Base-by-base conservation (phyloP, 2,888 invertebrate species). In the Pheosia tremula region DNA sequence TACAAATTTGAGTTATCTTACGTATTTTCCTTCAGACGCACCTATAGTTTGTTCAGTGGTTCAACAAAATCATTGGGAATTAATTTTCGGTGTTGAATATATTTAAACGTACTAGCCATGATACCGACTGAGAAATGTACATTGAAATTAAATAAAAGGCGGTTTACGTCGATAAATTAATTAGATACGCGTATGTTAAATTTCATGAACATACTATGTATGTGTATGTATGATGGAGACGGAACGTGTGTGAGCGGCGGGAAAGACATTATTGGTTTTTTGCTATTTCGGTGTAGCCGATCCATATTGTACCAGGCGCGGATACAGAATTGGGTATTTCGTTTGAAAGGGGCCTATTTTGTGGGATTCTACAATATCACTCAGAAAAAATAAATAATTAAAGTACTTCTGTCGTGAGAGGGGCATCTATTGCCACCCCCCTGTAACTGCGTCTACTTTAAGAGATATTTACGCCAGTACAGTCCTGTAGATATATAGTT, bases 131-230 rank as follows among this genome's bases (percentile, higher is more conserved):
- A 24, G 69, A 66, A 68, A 76, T 76, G 75, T 70, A 65, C 77
- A 80, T 79, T 61, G 67, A 76, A 70, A 72, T 64, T 62, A 66
- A 63, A 74, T 80, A 66, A 73, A 76, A 72, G 49, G 64, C 57
- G 38, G 64, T 62, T 68, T 62, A 60, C 62, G 60, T 57, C 68
- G 60, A 63, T 72, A 64, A 66, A 66, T 64, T 72, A 69, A 69
- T 73, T 61, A 61, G 57, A 61, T 63, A 61, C 64, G 24, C 61
- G 45, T 56, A 60, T 58, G n/a, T n/a, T 41, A 71, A 59, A 58
- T 58, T 68, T 66, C 57, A 56, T 36, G 37, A 37, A 10, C 37
- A 57, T 61, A 58, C 61, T 54, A 24, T 24, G 24, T 61, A 4
- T 37, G 43, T 38, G 57, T 58, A 58, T 36, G 56, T 57, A 49